Conservation (phyloP, 2,888 invertebrate species). For the Marronus borbonicus region DNA sequence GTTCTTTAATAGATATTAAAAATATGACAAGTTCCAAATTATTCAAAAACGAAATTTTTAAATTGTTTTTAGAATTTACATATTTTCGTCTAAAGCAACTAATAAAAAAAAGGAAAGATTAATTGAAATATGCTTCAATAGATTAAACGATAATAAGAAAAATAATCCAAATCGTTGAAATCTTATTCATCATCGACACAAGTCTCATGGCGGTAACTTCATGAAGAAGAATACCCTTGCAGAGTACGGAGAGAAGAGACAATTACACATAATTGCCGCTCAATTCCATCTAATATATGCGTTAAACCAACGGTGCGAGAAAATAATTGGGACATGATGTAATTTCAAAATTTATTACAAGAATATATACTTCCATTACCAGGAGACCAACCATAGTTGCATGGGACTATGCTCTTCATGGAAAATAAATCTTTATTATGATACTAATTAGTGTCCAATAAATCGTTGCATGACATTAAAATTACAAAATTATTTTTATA, state of each 20-base stretch:
- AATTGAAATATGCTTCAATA: too few species aligned
- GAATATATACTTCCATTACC: slow-evolving; percentile 55
- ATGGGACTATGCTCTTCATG: slow-evolving; percentile 55
- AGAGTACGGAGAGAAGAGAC: slow-evolving; percentile 54
- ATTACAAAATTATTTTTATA: slow-evolving; percentile 47
- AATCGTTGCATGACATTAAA: slow-evolving; percentile 56
- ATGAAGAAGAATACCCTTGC: slow-evolving; percentile 6
- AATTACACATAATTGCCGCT: slow-evolving; percentile 67
- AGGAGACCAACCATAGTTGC: slow-evolving; percentile 51
- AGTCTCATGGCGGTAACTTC: background rate
- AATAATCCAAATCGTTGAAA: too few species aligned
- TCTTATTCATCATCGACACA: background rate
- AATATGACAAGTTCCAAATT: too few species aligned
- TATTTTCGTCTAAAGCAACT: too few species aligned
- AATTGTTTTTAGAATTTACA: too few species aligned
- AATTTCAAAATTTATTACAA: slow-evolving; percentile 69
- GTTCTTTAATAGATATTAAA: too few species aligned
- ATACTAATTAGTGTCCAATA: slow-evolving; percentile 60
- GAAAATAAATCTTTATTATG: slow-evolving; percentile 59
- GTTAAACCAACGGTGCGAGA: slow-evolving; percentile 69
- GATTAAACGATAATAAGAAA: too few species aligned
- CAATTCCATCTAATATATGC: slow-evolving; percentile 68
- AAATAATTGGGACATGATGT: slow-evolving; percentile 71
- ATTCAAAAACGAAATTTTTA: too few species aligned
- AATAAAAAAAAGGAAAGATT: too few species aligned